phyloP scores from a whole-genome alignment of 1,140 invertebrate genomes.

The Drosophila micromelanica region DNA sequence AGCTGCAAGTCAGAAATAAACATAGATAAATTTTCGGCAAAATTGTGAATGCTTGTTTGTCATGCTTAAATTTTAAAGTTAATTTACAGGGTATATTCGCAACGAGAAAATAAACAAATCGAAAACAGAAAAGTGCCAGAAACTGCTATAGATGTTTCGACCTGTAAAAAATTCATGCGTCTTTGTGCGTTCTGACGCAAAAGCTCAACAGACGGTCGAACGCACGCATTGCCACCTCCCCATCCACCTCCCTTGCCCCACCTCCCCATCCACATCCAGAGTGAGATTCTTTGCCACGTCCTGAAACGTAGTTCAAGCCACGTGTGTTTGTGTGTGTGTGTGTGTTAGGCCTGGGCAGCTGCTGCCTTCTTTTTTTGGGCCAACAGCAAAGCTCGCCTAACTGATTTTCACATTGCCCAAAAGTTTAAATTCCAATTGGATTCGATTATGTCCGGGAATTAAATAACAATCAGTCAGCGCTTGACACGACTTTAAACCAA shows the following conservation, averaged over 20 bases:
- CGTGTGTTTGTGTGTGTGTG: not conserved
- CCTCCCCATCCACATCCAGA: not conserved
- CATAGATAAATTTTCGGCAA: too few relatives aligned
- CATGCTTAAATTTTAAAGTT: not conserved
- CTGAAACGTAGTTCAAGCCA: too few relatives aligned
- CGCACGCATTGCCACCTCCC: constrained; percentile 48
- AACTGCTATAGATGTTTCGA: constrained; percentile 16
- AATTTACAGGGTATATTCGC: constrained; percentile 14
- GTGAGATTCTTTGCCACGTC: not conserved
- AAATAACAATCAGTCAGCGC: constrained; percentile 37
- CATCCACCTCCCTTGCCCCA: not conserved
- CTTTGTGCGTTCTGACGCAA: constrained; percentile 42
- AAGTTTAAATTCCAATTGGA: constrained; percentile 34
- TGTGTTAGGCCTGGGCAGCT: constrained; percentile 50
- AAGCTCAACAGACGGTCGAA: constrained; percentile 53
- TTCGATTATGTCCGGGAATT: constrained; percentile 41
- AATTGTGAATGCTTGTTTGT: not conserved
- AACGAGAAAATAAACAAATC: constrained; percentile 30
- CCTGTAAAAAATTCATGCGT: constrained; percentile 73
- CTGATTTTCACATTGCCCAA: constrained; percentile 19
- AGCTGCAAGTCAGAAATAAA: too few relatives aligned
- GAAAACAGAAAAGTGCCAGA: constrained; percentile 64
- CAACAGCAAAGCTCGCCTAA: not conserved
- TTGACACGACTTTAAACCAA: constrained; percentile 3
- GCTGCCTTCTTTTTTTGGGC: constrained; percentile 37